Conservation (phyloP, 2,797 vertebrate genomes). For the Amazona ochrocephala region DNA sequence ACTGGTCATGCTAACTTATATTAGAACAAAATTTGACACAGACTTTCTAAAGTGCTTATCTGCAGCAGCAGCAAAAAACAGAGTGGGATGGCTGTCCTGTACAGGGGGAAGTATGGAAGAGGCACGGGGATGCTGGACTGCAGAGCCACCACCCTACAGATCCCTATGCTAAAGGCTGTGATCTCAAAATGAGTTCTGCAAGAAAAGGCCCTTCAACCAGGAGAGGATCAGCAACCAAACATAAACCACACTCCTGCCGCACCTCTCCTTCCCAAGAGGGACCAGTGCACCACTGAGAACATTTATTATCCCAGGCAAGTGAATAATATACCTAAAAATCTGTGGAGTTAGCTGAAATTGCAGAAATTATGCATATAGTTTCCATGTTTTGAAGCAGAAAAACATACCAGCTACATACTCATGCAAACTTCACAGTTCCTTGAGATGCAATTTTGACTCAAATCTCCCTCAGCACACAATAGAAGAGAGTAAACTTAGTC, state of each 20-base stretch:
- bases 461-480: background rate
- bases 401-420: background rate
- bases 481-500: background rate
- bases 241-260: rapidly evolving
- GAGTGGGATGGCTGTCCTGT: background rate
- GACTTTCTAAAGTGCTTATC: background rate
- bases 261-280: background rate
- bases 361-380: background rate
- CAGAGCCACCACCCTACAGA: rapidly evolving
- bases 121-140: rapidly evolving
- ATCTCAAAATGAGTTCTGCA: no score
- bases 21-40: background rate
- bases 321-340: background rate
- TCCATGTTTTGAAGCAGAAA: background rate
- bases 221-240: background rate
- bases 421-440: background rate
- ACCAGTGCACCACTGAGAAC: background rate
- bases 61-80: background rate
- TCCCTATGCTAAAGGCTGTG: background rate
- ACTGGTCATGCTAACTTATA: background rate
- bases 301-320: background rate
- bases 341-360: background rate
- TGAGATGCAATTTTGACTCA: background rate
- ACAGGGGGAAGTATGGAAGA: background rate
- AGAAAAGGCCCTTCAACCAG: background rate